A percentile compares a stretch with the other conserved stretches of the same genome.
phyloP scores from a whole-genome alignment of 2,113 vertebrate genomes.

The Chauna torquata region DNA sequence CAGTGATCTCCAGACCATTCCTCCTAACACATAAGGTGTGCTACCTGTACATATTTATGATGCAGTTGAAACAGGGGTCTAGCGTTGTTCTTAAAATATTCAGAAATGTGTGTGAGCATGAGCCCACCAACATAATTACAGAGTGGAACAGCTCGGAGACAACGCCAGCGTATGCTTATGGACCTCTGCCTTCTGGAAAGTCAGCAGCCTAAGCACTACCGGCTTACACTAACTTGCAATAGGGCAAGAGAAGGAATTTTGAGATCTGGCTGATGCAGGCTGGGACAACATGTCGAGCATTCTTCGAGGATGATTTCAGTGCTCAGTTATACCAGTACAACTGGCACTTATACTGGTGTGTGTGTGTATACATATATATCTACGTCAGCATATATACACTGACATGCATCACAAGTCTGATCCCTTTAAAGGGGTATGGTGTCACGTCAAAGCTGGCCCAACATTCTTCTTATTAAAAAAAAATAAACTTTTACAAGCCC shows the following conservation, averaged over 20 bases:
- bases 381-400: background rate
- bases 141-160: background rate
- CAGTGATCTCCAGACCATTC: background rate
- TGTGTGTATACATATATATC: rapidly evolving
- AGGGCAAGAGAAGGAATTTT: background rate
- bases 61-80: background rate
- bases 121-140: background rate
- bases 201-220: background rate
- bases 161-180: rapidly evolving
- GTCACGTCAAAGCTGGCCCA: background rate
- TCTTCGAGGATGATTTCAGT: background rate
- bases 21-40: background rate
- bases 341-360: background rate
- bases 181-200: background rate
- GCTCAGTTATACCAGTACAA: background rate
- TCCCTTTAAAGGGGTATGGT: background rate
- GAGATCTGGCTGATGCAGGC: background rate
- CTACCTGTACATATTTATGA: background rate
- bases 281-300: background rate
- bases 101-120: background rate
- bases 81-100: background rate
- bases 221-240: background rate
- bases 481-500: slow-evolving; percentile 2
- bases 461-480: slow-evolving; percentile 10
- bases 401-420: background rate